Evolutionary conservation across 92 coral and sea anemone genomes (phyloP).

Genomic region (Epizoanthus scotinus): DNA sequence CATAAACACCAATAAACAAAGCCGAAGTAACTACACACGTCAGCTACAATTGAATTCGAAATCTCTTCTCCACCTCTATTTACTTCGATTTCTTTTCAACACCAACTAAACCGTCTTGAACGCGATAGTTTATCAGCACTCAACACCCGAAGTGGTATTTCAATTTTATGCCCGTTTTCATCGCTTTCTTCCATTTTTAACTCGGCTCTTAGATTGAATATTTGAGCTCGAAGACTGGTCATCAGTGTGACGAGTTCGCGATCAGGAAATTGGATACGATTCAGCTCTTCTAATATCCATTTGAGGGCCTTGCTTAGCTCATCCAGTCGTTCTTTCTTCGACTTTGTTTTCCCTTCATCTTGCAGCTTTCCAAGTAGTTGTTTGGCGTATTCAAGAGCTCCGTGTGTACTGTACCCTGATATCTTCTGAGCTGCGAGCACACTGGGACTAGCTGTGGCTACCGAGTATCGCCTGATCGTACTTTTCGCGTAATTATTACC

Average conservation of each 20-base stretch:
- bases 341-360: conserved; percentile 73
- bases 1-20: conserved; percentile 5
- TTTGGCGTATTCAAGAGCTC: conserved; percentile 82
- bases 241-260: conserved; percentile 78
- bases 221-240: conserved; percentile 83
- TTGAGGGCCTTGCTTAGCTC: conserved; percentile 87
- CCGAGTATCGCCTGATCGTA: conserved; percentile 5
- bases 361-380: conserved; percentile 70
- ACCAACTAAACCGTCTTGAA: conserved; percentile 78
- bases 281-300: conserved; percentile 81
- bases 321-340: conserved; percentile 75
- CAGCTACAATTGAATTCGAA: too few relatives aligned
- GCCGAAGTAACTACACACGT: too few relatives aligned
- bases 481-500: not conserved
- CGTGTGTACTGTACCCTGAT: conserved; percentile 86
- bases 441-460: conserved; percentile 20
- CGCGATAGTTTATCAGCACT: conserved; percentile 33
- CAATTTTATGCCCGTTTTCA: conserved; percentile 15
- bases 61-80: too few relatives aligned
- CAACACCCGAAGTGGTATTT: conserved; percentile 32
- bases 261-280: conserved; percentile 83
- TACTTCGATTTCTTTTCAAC: conserved; percentile 31
- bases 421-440: conserved; percentile 31
- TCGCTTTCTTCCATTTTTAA: conserved; percentile 72
- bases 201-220: conserved; percentile 73